A percentile compares a stretch with the other conserved stretches of the same genome.
Evolutionary conservation across 2,113 vertebrate genomes (phyloP).

Genomic region (Epinephelus cyanopodus): DNA sequence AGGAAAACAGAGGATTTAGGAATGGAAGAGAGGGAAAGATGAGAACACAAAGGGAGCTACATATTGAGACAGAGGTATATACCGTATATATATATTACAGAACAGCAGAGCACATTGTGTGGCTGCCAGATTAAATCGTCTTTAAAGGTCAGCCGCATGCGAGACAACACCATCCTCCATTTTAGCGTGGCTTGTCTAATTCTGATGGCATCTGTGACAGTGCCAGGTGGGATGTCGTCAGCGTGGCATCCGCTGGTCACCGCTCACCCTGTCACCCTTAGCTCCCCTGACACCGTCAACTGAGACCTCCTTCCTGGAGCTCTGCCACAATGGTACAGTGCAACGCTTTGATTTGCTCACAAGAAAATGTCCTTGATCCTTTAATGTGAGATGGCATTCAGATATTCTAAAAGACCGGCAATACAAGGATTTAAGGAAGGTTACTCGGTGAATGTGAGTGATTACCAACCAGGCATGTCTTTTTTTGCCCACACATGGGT

Average conservation of each 20-base stretch:
- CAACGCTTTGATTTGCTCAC: background rate
- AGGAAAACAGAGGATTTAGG: background rate
- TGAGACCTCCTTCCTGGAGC: background rate
- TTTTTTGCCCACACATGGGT: background rate
- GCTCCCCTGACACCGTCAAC: conserved; percentile 29
- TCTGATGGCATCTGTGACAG: conserved; percentile 51
- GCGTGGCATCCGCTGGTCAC: conserved; percentile 25
- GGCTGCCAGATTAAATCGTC: conserved; percentile 41
- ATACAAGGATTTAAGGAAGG: background rate
- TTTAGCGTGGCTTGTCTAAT: conserved; percentile 32
- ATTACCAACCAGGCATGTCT: background rate
- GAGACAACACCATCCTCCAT: conserved; percentile 18
- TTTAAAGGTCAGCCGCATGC: conserved; percentile 53
- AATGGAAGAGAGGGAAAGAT: background rate
- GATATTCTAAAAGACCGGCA: background rate
- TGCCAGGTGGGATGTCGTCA: conserved; percentile 46
- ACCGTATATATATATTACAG: background rate
- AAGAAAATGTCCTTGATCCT: background rate
- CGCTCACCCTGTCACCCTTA: conserved; percentile 18
- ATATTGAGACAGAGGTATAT: background rate
- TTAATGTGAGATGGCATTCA: background rate
- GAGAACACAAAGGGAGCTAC: background rate
- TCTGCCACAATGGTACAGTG: background rate
- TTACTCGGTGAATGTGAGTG: background rate
- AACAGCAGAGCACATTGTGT: conserved; percentile 1